Conservation (phyloP, 2,113 vertebrate genomes). For the Steatornis caripensis region DNA sequence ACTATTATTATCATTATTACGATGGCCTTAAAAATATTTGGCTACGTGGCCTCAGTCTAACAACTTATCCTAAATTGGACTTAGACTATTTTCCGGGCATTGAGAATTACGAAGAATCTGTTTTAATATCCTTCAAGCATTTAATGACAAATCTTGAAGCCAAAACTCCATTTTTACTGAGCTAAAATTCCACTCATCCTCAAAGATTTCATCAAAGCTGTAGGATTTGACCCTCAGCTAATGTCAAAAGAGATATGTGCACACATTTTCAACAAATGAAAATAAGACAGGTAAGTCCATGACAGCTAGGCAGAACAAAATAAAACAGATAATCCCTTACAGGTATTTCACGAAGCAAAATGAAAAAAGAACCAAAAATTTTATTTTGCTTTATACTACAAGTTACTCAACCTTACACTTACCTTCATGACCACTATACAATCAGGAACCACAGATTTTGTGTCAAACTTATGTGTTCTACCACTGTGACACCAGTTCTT, state of each 20-base stretch:
- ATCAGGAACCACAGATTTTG: neutral
- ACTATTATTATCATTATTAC: neutral
- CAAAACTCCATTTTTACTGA: neutral
- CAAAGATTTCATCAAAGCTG: neutral
- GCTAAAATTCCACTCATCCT: neutral
- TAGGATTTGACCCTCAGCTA: neutral
- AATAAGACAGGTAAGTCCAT: neutral
- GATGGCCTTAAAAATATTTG: neutral
- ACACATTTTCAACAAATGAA: neutral
- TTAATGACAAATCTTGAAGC: neutral
- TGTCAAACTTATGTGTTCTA: neutral
- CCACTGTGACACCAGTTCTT: neutral
- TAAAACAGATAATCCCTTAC: neutral
- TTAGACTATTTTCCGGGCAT: neutral
- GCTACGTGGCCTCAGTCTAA: neutral
- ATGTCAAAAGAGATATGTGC: neutral
- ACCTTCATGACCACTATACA: neutral
- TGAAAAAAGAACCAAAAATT: neutral
- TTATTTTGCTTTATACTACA: neutral
- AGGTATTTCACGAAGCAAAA: neutral
- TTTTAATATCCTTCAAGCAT: neutral
- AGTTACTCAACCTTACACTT: neutral
- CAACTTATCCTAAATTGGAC: neutral
- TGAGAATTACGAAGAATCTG: neutral
- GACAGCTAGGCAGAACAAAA: neutral